These are phyloP conservation scores for Babylonia areolata DNA, from an alignment of 1,140 invertebrate species.

Conservation along the genomic window DNA sequence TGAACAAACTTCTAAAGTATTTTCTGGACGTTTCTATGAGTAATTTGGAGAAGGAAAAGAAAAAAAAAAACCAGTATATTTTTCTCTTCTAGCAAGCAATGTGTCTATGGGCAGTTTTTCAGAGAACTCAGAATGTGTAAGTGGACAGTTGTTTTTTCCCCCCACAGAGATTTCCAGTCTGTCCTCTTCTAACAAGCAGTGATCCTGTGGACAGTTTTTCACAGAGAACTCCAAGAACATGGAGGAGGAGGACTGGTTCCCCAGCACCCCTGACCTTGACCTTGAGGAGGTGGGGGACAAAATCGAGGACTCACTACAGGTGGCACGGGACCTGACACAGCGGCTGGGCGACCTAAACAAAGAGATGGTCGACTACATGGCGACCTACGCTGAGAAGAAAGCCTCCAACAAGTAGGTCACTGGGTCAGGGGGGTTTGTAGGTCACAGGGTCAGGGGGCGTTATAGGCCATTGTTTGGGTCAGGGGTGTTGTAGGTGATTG, in stretches of 20 bases:
- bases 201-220: slow-evolving; percentile 69
- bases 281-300: slow-evolving; percentile 65
- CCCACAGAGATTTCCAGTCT: no score
- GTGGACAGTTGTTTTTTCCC: no score
- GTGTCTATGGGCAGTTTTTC: no score
- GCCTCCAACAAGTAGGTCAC: slow-evolving; percentile 67
- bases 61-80: no score
- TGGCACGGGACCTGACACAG: slow-evolving; percentile 63
- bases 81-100: no score
- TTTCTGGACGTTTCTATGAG: no score
- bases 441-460: background rate
- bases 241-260: slow-evolving; percentile 68
- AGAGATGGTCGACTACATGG: slow-evolving; percentile 71
- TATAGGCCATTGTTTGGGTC: no score
- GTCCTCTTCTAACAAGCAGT: no score
- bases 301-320: slow-evolving; percentile 67
- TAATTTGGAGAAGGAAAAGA: no score
- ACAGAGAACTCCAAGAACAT: slow-evolving; percentile 66
- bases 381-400: slow-evolving; percentile 67
- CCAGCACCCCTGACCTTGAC: slow-evolving; percentile 68
- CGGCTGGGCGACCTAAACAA: slow-evolving; percentile 68
- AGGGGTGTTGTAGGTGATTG: no score
- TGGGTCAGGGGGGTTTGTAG: slow-evolving; percentile 42
- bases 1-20: no score
- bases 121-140: no score